phyloP scores from a whole-genome alignment of 2,888 invertebrate species.

The Aethes cnicana region DNA sequence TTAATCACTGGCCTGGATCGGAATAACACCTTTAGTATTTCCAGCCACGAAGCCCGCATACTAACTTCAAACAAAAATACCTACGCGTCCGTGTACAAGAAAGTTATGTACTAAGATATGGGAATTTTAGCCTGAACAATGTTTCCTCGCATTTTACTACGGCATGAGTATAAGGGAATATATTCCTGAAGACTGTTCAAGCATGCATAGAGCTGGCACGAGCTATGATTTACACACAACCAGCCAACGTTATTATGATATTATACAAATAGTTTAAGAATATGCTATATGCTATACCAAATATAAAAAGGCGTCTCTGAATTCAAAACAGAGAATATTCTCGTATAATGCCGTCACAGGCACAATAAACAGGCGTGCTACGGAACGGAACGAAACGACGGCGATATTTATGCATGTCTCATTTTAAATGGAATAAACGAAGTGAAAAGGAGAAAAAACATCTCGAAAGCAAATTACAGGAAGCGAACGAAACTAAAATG shows the following conservation, averaged over 20 bases:
- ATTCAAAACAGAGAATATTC: slow-evolving; percentile 12
- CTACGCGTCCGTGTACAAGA: slow-evolving; percentile 17
- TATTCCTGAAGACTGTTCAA: slow-evolving; percentile 25
- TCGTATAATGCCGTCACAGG: not conserved
- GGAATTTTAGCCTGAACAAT: slow-evolving; percentile 23
- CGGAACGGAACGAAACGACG: slow-evolving; percentile 15
- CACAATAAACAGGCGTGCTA: slow-evolving; percentile 10
- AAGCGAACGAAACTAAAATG: slow-evolving; percentile 68
- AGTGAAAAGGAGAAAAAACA: slow-evolving; percentile 57
- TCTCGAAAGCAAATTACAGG: slow-evolving; percentile 65
- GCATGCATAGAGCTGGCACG: slow-evolving; percentile 27
- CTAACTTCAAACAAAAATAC: slow-evolving; percentile 20
- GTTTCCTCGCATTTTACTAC: slow-evolving; percentile 23
- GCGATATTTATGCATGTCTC: slow-evolving; percentile 52
- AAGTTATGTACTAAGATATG: slow-evolving; percentile 26
- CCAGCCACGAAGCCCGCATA: not conserved
- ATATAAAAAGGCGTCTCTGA: slow-evolving; percentile 18
- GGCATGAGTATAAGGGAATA: slow-evolving; percentile 20
- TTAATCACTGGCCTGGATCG: not conserved
- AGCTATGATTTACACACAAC: slow-evolving; percentile 24
- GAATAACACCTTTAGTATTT: not conserved
- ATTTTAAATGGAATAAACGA: slow-evolving; percentile 64
- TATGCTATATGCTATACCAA: slow-evolving; percentile 27
- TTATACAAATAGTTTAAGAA: slow-evolving; percentile 31
- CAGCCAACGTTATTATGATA: slow-evolving; percentile 25